A percentile compares a stretch with the other conserved stretches of the same genome.
Evolutionary conservation across 1,140 invertebrate genomes (phyloP).

Genomic region (Rhizoglyphus robini): DNA sequence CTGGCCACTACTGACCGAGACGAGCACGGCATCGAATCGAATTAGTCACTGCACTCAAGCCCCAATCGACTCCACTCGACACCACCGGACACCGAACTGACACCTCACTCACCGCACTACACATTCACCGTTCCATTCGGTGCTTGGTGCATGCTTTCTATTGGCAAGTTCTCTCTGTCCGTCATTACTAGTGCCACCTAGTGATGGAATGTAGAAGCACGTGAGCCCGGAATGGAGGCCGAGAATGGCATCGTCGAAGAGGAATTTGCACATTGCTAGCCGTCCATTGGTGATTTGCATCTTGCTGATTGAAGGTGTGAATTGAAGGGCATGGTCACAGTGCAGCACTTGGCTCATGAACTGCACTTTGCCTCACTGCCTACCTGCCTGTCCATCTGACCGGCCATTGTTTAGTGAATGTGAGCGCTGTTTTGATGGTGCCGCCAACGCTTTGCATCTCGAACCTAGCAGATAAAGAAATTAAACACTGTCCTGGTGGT

Average conservation of each 20-base stretch:
- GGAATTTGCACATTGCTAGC: no score
- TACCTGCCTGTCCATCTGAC: neutral
- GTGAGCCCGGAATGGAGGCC: no score
- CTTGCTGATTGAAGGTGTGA: slow-evolving; percentile 9
- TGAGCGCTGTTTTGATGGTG: neutral
- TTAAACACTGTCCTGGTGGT: neutral
- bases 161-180: no score
- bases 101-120: no score
- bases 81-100: no score
- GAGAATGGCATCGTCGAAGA: no score
- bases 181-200: neutral
- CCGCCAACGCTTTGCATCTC: slow-evolving; percentile 3
- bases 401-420: neutral
- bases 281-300: slow-evolving; percentile 1
- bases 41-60: no score
- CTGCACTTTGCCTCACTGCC: neutral
- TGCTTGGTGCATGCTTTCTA: no score
- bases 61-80: no score
- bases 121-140: no score
- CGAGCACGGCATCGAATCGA: no score
- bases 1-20: neutral
- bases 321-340: slow-evolving; percentile 7
- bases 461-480: slow-evolving; percentile 10
- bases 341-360: no score
- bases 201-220: neutral